Base-by-base conservation (phyloP, 2,888 invertebrate genomes). In the Drosophila mercatorum region DNA sequence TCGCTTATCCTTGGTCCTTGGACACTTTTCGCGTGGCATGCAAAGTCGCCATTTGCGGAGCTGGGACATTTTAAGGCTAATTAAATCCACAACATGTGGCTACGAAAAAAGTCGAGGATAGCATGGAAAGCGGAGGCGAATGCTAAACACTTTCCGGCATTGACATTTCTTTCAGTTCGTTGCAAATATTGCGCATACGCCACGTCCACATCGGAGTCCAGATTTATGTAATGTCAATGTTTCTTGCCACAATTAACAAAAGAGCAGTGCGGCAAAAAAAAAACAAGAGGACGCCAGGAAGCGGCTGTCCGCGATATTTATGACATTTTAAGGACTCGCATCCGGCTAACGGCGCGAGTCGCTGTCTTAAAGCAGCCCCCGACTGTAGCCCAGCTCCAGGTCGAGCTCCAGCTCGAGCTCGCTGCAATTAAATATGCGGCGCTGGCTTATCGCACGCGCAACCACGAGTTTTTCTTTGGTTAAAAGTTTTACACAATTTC, bases 121-220 rank as follows among this genome's bases (percentile, higher is more conserved):
- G 36, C 3, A 49, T 10, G 17, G 36, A 41, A 44, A 40, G n/a
- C 26, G 40, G 43, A 41, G 52, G 47, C 55, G 40, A 78, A 88
- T 84, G 88, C 83, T 88, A 84, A 88, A 79, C 84, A 81, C 62
- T 79, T 88, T 88, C 84, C 84, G 88, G 84, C 86, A 88, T 79
- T 88, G 83, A 83, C 83, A 88, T 87, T 87, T 87, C 71, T 78
- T 43, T 14, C 49, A 53, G 64, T 56, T 55, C 49, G 43, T 58
- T 55, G 80, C 68, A 80, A 75, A 78, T 82, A 83, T 82, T 84
- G 84, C 79, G 87, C 83, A 83, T 83, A 87, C 87, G 87, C 79
- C 75, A 58, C 64, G 83, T 79, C 40, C 64, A 58, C 56, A 17
- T 41, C 41, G 34, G 60, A 14, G 58, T 49, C 44, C 49, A 71